These are phyloP conservation scores for Polyploca ridens DNA, from an alignment of 2,888 invertebrate genomes.

Conservation along the genomic window DNA sequence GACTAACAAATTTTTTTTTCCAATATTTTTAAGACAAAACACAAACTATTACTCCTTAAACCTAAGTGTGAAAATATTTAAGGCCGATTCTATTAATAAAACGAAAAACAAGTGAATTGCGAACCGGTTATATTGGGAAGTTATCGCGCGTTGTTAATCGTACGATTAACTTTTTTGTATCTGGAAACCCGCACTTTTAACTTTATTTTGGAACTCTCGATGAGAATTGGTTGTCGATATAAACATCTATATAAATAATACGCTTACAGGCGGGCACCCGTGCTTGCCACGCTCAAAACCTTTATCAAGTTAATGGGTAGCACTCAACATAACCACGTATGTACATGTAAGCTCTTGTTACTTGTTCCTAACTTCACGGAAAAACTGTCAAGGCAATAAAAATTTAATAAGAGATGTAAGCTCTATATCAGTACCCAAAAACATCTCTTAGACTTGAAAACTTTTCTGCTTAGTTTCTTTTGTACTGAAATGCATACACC, in stretches of 20 bases:
- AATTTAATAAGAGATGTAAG: background rate
- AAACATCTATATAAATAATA: constrained; percentile 16
- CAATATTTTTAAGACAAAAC: too few species aligned
- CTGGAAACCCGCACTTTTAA: background rate
- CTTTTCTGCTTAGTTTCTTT: too few species aligned
- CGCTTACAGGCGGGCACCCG: constrained; percentile 14
- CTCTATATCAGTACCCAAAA: too few species aligned
- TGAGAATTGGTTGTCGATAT: constrained; percentile 1
- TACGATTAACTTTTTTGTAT: background rate
- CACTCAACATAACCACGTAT: constrained; percentile 13
- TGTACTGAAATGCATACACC: too few species aligned
- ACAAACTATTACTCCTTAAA: background rate
- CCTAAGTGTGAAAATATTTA: background rate
- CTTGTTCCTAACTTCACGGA: constrained; percentile 17
- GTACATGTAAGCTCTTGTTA: constrained; percentile 11
- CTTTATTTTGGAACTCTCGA: background rate
- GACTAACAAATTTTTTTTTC: too few species aligned
- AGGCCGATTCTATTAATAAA: background rate
- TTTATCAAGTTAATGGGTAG: constrained; percentile 27
- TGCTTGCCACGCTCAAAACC: constrained; percentile 13
- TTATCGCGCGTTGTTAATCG: background rate
- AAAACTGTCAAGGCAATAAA: constrained; percentile 5
- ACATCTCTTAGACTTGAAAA: too few species aligned
- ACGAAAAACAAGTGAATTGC: background rate
- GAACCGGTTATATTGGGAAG: background rate